phyloP scores from a whole-genome alignment of 2,888 invertebrate genomes.

The Aphrophora alni region DNA sequence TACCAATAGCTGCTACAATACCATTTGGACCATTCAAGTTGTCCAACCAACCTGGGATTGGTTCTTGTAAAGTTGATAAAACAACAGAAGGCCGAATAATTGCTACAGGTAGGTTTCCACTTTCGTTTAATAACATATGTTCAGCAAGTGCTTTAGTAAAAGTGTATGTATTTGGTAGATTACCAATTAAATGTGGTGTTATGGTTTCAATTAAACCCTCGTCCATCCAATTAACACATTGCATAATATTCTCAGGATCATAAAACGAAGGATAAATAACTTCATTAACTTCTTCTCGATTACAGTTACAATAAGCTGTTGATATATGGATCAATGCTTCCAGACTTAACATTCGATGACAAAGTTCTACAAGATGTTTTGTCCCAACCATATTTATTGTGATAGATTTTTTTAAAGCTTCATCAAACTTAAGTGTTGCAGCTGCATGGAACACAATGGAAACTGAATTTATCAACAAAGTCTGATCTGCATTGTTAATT shows the following conservation, averaged over 20 bases:
- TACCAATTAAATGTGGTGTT: conserved; percentile 13
- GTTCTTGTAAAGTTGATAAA: conserved; percentile 16
- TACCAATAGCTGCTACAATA: conserved; percentile 7
- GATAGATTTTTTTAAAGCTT: conserved; percentile 20
- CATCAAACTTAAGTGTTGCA: conserved; percentile 26
- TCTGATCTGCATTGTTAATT: neutral
- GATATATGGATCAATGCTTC: conserved; percentile 18
- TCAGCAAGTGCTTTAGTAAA: conserved; percentile 29
- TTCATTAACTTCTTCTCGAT: conserved; percentile 19
- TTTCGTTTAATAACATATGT: neutral
- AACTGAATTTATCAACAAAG: neutral
- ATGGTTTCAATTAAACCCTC: neutral
- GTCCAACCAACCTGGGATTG: conserved; percentile 23
- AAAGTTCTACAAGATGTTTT: conserved; percentile 17
- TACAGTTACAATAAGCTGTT: conserved; percentile 19
- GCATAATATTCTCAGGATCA: conserved; percentile 12
- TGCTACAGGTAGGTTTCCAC: neutral
- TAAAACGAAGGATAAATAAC: conserved; percentile 14
- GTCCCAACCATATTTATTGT: conserved; percentile 25
- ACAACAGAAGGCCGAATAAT: conserved; percentile 25
- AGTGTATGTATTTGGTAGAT: conserved; percentile 23
- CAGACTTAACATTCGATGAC: conserved; percentile 7
- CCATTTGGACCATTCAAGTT: conserved; percentile 23
- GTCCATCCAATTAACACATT: conserved; percentile 21
- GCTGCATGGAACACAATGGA: conserved; percentile 25